These are phyloP conservation scores for Drosophila anomelani DNA, from an alignment of 2,888 invertebrate species.

Conservation along the genomic window DNA sequence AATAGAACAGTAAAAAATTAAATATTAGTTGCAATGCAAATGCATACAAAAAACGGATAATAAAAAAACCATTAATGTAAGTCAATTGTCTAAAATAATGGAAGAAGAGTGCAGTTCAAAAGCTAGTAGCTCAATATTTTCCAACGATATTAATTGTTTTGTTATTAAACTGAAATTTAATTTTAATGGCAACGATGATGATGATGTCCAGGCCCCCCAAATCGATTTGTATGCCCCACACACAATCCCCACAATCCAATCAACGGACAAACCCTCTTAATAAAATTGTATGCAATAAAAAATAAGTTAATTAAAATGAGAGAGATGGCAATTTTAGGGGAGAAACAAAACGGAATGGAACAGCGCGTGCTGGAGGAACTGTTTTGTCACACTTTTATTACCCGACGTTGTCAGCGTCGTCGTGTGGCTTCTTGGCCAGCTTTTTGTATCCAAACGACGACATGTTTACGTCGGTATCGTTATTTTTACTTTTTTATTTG, in stretches of 20 bases:
- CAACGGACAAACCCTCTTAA: conserved; percentile 20
- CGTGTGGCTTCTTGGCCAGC: conserved; percentile 28
- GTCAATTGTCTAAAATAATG: background rate
- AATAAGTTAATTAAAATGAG: conserved; percentile 28
- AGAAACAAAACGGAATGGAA: conserved; percentile 50
- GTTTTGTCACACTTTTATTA: conserved; percentile 31
- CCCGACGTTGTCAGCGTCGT: conserved; percentile 8
- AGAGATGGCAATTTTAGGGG: background rate
- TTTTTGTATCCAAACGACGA: conserved; percentile 22
- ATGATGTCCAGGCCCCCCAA: conserved; percentile 8
- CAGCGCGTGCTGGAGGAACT: conserved; percentile 36
- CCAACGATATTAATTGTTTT: background rate
- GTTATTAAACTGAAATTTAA: conserved; percentile 1
- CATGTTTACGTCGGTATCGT: conserved; percentile 21
- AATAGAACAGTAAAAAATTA: background rate
- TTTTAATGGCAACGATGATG: background rate
- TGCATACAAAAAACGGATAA: too few relatives aligned
- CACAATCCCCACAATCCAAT: conserved; percentile 22
- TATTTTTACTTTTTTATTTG: conserved; percentile 19
- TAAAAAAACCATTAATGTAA: background rate
- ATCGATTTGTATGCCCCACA: conserved; percentile 29
- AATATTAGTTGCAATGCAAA: too few relatives aligned
- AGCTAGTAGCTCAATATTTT: background rate
- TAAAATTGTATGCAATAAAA: conserved; percentile 34
- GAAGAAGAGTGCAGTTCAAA: background rate